Evolutionary conservation across 1,140 invertebrate species (phyloP), one percentile per base, ranked within the genome.

Genomic region (fruit fly (Drosophila melanogaster)): DNA sequence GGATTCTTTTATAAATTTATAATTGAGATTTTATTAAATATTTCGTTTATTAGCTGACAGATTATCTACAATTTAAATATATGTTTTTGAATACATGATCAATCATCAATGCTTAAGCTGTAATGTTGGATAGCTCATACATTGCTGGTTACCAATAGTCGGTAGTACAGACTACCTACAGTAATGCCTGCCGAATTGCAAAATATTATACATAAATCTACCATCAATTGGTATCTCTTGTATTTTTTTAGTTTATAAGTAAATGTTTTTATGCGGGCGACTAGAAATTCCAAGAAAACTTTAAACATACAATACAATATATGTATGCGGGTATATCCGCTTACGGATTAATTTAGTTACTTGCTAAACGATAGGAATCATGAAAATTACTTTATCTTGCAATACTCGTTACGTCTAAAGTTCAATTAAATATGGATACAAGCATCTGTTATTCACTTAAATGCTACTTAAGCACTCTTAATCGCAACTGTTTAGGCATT

Each of bases 231-330:
- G n/a, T 55, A 49, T 72, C 72, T 37, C 81, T 71, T 47, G 37
- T 76, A 67, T n/a, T 87, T 67, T 47, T 60, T 71, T 64, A 73
- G 30, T 77, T 66, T 81, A 81, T 81, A 70, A 75, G 67, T 86
- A 86, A 79, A 83, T 81, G 70, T 86, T 86, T 84, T 86, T 86
- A 81, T 86, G 78, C 79, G 83, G 83, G 83, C 83, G 83, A 86
- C 83, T 86, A 86, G 83, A 86, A 86, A 79, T 87, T 86, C 59
- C 70, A 87, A 86, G 86, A 87, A 87, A 83, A 74, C 67, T 85
- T 87, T 70, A 87, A 78, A 86, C 69, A 61, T 87, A 70, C 55
- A 80, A 78, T 77, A 81, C 83, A 57, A 58, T 86, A 67, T 22
- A 22, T 38, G 40, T 62, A 8, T 64, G 44, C 46, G 57, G 75